Conservation (phyloP, 2,113 vertebrate genomes). For the Pelvicachromis taeniatus region DNA sequence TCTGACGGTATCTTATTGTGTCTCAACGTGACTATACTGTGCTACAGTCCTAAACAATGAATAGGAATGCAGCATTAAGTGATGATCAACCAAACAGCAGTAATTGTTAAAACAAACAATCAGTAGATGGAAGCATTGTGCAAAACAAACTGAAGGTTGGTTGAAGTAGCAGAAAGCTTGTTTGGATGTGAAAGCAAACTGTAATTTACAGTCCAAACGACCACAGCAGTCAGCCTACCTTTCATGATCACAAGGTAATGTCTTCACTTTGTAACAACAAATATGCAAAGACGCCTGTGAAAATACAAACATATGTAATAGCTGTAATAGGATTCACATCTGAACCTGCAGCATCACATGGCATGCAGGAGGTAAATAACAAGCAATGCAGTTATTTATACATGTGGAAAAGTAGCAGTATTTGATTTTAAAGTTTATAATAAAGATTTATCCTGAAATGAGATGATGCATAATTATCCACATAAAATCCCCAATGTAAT, state of each 20-base stretch:
- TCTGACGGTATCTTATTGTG: neutral
- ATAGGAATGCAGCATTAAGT: neutral
- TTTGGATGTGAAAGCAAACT: neutral
- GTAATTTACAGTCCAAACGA: neutral
- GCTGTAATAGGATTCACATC: neutral
- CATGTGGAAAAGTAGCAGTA: neutral
- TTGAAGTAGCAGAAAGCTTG: neutral
- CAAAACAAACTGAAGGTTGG: neutral
- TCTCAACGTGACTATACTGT: neutral
- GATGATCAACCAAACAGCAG: neutral
- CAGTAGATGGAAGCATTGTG: neutral
- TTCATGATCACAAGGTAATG: neutral
- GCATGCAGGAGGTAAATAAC: neutral
- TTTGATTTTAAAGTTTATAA: neutral
- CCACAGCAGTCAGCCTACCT: neutral
- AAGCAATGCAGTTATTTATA: neutral
- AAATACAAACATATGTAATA: neutral
- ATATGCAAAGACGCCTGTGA: neutral
- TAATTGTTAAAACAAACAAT: neutral
- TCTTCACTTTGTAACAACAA: neutral
- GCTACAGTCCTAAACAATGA: neutral
- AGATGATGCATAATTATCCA: neutral
- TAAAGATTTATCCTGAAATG: neutral
- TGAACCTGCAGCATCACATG: neutral
- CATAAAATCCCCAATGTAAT: neutral